These are phyloP conservation scores for Mesochorus sp. DNA, from an alignment of 2,888 invertebrate species.

Conservation along the genomic window DNA sequence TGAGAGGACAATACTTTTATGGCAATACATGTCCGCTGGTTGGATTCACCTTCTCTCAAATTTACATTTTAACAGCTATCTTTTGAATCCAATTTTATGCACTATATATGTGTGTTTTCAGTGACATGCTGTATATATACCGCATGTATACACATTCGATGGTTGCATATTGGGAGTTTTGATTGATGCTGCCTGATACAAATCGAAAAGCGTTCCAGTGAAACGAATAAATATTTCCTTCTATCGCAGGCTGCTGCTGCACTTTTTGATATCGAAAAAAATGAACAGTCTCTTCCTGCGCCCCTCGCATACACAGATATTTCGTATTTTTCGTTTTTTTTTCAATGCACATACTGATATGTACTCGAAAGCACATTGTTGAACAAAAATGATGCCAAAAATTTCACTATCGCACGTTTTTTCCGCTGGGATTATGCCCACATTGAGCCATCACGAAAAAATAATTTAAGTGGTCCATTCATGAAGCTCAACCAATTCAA, in stretches of 20 bases:
- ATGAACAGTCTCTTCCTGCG: no score
- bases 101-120: neutral
- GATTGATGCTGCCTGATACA: conserved; percentile 30
- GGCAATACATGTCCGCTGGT: neutral
- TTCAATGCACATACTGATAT: neutral
- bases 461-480: neutral
- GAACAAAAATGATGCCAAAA: neutral
- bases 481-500: no score
- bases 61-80: conserved; percentile 24
- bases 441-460: neutral
- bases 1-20: neutral
- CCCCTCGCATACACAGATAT: neutral
- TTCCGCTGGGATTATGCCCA: neutral
- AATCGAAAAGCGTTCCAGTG: conserved; percentile 20
- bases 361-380: neutral
- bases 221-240: conserved; percentile 43
- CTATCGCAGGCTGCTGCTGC: neutral
- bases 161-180: conserved; percentile 17
- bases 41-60: neutral
- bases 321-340: neutral
- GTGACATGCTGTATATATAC: neutral
- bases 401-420: neutral
- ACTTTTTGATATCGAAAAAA: neutral
- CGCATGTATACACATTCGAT: conserved; percentile 1
- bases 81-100: neutral